phyloP scores from a whole-genome alignment of 2,113 vertebrate genomes.

The Anolis sagrei region DNA sequence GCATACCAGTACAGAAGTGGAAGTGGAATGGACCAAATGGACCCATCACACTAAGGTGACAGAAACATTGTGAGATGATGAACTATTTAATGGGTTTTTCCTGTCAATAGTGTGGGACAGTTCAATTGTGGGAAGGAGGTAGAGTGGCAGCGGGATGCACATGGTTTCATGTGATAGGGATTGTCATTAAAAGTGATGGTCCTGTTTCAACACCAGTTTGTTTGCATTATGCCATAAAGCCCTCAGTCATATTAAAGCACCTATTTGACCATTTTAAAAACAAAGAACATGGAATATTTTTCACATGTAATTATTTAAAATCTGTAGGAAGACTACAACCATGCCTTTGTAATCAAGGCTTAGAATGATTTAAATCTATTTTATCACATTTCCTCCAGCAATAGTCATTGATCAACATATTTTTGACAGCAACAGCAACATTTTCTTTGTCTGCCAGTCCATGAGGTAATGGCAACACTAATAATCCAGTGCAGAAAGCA shows the following conservation, averaged over 20 bases:
- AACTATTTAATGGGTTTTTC: too few relatives aligned
- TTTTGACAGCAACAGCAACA: constrained; percentile 1
- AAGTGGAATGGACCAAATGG: too few relatives aligned
- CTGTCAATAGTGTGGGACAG: too few relatives aligned
- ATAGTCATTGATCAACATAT: background rate
- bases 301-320: background rate
- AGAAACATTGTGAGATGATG: too few relatives aligned
- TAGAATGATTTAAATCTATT: background rate
- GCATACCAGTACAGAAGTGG: too few relatives aligned
- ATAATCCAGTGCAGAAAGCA: constrained; percentile 31
- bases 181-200: too few relatives aligned
- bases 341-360: background rate
- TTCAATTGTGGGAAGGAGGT: too few relatives aligned
- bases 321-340: background rate
- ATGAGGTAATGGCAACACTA: constrained; percentile 10
- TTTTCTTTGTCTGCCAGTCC: background rate
- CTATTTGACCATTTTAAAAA: background rate
- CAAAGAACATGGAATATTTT: background rate
- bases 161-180: too few relatives aligned
- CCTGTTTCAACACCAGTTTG: too few relatives aligned
- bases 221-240: too few relatives aligned
- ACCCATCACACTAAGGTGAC: too few relatives aligned
- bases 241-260: background rate
- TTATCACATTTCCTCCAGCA: background rate
- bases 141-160: too few relatives aligned